Evolutionary conservation across 2,797 vertebrate species (phyloP), one percentile per base, ranked within the genome.

Genomic region (Labroides dimidiatus): DNA sequence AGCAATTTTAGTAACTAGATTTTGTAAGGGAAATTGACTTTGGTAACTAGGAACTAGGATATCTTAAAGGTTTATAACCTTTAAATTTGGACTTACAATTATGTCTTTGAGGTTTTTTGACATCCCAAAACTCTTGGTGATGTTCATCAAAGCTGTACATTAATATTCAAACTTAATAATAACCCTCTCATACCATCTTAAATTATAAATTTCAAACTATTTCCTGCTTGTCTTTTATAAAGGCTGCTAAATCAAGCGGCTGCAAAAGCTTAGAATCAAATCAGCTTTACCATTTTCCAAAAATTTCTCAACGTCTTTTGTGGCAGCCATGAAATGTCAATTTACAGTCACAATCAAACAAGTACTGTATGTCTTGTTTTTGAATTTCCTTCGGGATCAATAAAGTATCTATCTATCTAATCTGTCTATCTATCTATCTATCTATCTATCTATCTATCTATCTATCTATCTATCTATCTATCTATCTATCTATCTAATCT

Each of bases 251-350:
- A 68, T 17, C 20, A 56, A 16, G 16, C 48, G 44, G 30, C 59
- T 24, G 16, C 16, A 36, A 24, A 21, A 23, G 27, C 36, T 63
- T 48, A 20, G 39, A 27, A 17, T 17, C 27, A 54, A 54, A 74
- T 42, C 51, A 41, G 9, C 45, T 51, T 43, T 3, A 17, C 13
- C 39, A 27, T 47, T 55, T 59, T 30, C 21, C 0, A 64, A 27
- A 47, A 73, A 47, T 10, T 21, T 23, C 39, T 41, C 17, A 2
- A 16, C 23, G 27, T 44, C 17, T 13, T 15, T 56, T 36, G 9
- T 24, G 23, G 10, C n/a, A 67, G 33, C 24, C 10, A 47, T 66
- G 13, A 63, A 55, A 76, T 63, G 9, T 61, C 36, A 0, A 53
- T 42, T 59, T 37, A 44, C 14, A 14, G 24, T 27, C 24, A 37